Percentiles rank a stretch among this genome's conserved stretches.
These are phyloP conservation scores for Melanophora roralis DNA, from an alignment of 2,888 invertebrate species.

Conservation along the genomic window DNA sequence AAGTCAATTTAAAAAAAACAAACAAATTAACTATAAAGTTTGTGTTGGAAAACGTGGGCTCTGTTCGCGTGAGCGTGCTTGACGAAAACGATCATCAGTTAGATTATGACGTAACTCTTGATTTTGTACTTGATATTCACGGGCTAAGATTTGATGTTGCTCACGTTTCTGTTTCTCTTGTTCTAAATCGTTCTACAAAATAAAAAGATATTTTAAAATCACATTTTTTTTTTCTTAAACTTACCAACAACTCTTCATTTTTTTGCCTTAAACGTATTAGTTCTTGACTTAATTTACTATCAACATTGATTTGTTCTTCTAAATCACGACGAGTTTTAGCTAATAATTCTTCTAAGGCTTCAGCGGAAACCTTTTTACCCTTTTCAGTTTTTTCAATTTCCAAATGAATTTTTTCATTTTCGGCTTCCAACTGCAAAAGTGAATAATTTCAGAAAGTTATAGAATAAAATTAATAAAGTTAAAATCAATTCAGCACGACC, in stretches of 20 bases:
- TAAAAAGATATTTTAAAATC: conserved; percentile 17
- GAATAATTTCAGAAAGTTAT: background rate
- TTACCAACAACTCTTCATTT: conserved; percentile 71
- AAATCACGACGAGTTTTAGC: conserved; percentile 80
- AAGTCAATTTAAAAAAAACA: background rate
- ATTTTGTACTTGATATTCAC: conserved; percentile 72
- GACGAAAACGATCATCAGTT: conserved; percentile 74
- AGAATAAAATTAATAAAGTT: no score
- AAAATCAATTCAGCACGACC: no score
- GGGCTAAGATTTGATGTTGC: conserved; percentile 71
- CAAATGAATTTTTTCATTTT: conserved; percentile 77
- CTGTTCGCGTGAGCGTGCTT: conserved; percentile 70
- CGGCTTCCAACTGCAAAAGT: conserved; percentile 77
- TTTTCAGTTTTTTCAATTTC: conserved; percentile 68
- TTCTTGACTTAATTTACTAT: conserved; percentile 71
- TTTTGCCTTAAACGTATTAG: conserved; percentile 69
- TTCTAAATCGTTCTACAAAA: conserved; percentile 69
- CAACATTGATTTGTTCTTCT: conserved; percentile 74
- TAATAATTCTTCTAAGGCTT: conserved; percentile 80
- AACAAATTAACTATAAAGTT: conserved; percentile 45
- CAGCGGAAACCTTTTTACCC: conserved; percentile 75
- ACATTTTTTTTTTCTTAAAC: background rate
- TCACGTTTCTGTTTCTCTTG: conserved; percentile 70
- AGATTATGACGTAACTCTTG: conserved; percentile 73
- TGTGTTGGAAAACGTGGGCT: conserved; percentile 64